phyloP scores from a whole-genome alignment of 2,888 invertebrate species.

The Cosmorhoe ocellata region DNA sequence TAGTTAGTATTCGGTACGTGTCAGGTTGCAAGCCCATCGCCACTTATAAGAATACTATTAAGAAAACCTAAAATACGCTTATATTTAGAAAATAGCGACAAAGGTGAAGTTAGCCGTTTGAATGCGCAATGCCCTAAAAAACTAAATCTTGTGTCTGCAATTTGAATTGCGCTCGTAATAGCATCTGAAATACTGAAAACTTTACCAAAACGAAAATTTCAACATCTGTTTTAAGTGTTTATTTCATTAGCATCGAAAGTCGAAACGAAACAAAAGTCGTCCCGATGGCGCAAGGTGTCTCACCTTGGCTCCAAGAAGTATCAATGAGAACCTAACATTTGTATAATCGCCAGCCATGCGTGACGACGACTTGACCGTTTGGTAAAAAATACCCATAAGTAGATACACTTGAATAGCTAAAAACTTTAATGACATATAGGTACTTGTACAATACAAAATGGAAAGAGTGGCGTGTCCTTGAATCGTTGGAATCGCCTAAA shows the following conservation, averaged over 20 bases:
- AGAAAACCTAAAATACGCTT: too few relatives aligned
- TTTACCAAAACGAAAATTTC: background rate
- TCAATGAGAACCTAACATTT: conserved; percentile 10
- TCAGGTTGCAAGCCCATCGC: too few relatives aligned
- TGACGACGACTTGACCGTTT: conserved; percentile 7
- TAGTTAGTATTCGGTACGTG: too few relatives aligned
- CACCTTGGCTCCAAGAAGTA: conserved; percentile 13
- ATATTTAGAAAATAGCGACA: too few relatives aligned
- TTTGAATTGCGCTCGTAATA: too few relatives aligned
- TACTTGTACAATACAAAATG: background rate
- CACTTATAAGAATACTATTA: too few relatives aligned
- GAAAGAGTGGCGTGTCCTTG: background rate
- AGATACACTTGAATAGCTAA: conserved; percentile 3
- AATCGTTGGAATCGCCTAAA: background rate
- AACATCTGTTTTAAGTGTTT: background rate
- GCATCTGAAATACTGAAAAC: too few relatives aligned
- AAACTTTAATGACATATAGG: background rate
- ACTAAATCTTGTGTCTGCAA: too few relatives aligned
- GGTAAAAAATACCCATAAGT: background rate
- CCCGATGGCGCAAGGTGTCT: conserved; percentile 9
- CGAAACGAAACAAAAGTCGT: background rate
- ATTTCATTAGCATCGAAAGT: conserved; percentile 12
- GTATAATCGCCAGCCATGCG: conserved; percentile 10
- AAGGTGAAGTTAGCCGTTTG: too few relatives aligned
- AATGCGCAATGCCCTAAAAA: too few relatives aligned